phyloP scores from a whole-genome alignment of 2,113 vertebrate species.

The Stegastes partitus region DNA sequence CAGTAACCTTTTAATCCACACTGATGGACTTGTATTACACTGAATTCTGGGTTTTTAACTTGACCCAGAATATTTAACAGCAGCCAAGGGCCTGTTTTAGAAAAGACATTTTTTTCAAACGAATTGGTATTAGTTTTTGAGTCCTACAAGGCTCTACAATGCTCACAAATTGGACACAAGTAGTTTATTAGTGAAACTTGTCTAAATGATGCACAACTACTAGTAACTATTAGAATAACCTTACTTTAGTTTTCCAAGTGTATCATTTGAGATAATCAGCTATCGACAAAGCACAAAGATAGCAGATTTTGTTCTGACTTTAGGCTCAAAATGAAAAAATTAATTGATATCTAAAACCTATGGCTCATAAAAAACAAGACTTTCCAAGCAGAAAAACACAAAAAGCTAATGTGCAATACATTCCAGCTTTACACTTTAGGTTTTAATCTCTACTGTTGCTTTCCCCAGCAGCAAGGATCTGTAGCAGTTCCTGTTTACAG shows the following conservation, averaged over 20 bases:
- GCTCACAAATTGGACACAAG: too few species aligned
- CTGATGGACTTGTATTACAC: neutral
- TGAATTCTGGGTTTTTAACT: too few species aligned
- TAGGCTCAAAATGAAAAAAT: too few species aligned
- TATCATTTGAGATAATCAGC: rapidly evolving
- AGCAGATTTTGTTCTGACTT: too few species aligned
- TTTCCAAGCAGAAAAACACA: neutral
- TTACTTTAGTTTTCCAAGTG: neutral
- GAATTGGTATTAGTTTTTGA: neutral
- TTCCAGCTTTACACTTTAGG: neutral
- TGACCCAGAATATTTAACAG: too few species aligned
- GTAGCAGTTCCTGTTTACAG: slow-evolving; percentile 21
- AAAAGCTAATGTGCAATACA: neutral
- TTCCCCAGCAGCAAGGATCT: neutral
- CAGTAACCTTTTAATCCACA: neutral
- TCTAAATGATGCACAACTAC: neutral
- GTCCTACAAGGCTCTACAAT: neutral
- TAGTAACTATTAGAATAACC: neutral
- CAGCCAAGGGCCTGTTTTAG: too few species aligned
- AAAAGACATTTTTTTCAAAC: neutral
- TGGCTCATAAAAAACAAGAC: too few species aligned
- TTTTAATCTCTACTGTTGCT: slow-evolving; percentile 12
- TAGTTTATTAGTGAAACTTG: too few species aligned
- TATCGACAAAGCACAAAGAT: neutral
- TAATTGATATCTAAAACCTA: too few species aligned